Evolutionary conservation across 2,888 invertebrate genomes (phyloP), one percentile per base, ranked within the genome.

Genomic region (Synanthedon myopaeformis): DNA sequence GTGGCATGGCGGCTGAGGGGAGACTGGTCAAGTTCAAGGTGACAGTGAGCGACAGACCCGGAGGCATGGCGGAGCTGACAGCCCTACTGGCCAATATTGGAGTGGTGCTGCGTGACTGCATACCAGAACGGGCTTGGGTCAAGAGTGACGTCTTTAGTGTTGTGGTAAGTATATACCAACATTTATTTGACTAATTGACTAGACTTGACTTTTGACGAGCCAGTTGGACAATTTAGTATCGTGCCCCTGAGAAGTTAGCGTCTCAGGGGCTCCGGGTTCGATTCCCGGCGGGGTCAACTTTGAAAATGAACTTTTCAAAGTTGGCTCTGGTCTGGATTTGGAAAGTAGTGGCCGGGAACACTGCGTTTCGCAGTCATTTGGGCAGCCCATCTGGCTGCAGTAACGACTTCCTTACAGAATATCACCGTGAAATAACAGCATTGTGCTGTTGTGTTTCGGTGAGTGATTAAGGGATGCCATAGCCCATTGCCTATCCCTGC

Each of bases 101-200:
- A 0, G 95, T 95, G 4, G 92, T 93, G 28, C 92, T 98, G 62
- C 96, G 97, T 70, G 98, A 98, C 74, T 96, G 97, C 57, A 92
- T 96, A 73, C 98, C 98, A 62, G 97, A 98, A 73, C 89, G 98
- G 53, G 96, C 98, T 3, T 98, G 97, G 97, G 91, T 98, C 19
- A 92, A 93, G 59, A 91, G 92, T 28, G 97, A 98, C 73, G 93
- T 98, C 13, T 97, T 95, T 59, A 80, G 78, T 56, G 72, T 75
- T 41, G 75, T 79, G 74, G 85, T 84, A n/a, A n/a, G n/a, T n/a
- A n/a, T n/a, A 23, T 23, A 63, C 58, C 14, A 17, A 5, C 10
- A 6, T 51, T 41, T 49, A 49, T 11, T 49, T 49, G 6, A 35
- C 35, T 35, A 8, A 35, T 35, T 35, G 23, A 23, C 10, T 35